Percentiles rank a stretch among this genome's conserved stretches.
These are phyloP conservation scores for Dorcus parallelipipedus DNA, from an alignment of 2,888 invertebrate genomes.

Conservation along the genomic window DNA sequence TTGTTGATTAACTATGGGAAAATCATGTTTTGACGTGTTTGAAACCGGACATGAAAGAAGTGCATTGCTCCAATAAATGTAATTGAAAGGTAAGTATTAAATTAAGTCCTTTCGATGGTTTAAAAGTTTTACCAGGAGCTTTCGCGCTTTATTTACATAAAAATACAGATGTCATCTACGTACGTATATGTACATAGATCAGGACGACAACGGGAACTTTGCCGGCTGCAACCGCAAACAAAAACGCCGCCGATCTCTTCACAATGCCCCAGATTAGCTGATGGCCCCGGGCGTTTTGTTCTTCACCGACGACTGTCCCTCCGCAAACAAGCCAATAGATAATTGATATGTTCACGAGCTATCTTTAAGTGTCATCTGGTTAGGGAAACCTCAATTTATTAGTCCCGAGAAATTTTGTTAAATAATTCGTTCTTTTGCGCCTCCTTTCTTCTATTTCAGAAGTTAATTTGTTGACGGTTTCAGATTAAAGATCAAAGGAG, in stretches of 20 bases:
- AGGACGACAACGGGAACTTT: slow-evolving; percentile 1
- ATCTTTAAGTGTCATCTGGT: slow-evolving; percentile 19
- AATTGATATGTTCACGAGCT: slow-evolving; percentile 32
- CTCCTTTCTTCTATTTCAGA: no score
- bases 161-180: no score
- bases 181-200: neutral
- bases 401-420: no score
- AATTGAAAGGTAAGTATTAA: no score
- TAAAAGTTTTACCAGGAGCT: no score
- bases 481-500: no score
- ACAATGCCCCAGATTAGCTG: slow-evolving; percentile 22
- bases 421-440: no score
- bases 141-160: no score
- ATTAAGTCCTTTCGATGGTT: no score
- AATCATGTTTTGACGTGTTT: neutral
- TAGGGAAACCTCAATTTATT: neutral
- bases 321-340: slow-evolving; percentile 35
- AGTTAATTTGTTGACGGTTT: no score
- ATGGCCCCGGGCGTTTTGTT: slow-evolving; percentile 18
- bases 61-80: no score
- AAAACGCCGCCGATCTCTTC: slow-evolving; percentile 15
- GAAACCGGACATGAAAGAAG: no score
- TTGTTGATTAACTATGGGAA: neutral
- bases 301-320: slow-evolving; percentile 18
- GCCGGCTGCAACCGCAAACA: slow-evolving; percentile 19